Base-by-base conservation (phyloP, 2,113 vertebrate species). In the Phyllostomus hastatus region DNA sequence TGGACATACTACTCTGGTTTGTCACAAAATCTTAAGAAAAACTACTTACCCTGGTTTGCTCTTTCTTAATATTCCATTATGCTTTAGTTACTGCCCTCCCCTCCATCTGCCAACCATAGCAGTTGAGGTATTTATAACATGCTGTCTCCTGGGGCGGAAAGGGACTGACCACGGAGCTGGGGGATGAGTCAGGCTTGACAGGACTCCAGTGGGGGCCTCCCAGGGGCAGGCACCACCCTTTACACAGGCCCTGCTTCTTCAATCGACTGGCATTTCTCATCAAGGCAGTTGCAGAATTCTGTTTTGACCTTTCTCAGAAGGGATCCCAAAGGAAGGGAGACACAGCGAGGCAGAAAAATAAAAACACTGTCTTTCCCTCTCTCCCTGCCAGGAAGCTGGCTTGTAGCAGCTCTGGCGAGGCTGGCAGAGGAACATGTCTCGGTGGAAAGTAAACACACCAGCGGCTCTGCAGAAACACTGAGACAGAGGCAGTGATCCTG, bases 291-390 rank as follows among this genome's bases (percentile, higher is more conserved):
- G 41, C 15, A 81, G 92, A 91, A 87, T 61, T 97, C 95, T 85
- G 43, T 48, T 94, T 94, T 81, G 12, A 92, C 78, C 41, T 91
- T 91, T 96, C 54, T 46, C 79, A 50, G 66, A 22, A 72, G 6
- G 35, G 38, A 73, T 95, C n/a, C 33, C 87, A 90, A 35, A 96
- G 19, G 86, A 89, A 94, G 91, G 6, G 59, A 97, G 94, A 46
- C 61, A 50, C 15, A 59, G 73, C 2, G 22, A 67, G n/a, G 19
- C 57, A 95, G 92, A 96, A 76, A 94, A 15, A 46, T 41, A 43
- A 96, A 96, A 90, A 59, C 43, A 92, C 38, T 9, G 66, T 59
- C 46, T 87, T 96, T 82, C 46, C 3, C 1, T 78, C 8, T 82
- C 26, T 67, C 17, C 10, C 91, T 88, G 73, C 48, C 46, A 19